A percentile compares a stretch with the other conserved stretches of the same genome.
Evolutionary conservation across 2,888 invertebrate species (phyloP).

Genomic region (Automeris io): DNA sequence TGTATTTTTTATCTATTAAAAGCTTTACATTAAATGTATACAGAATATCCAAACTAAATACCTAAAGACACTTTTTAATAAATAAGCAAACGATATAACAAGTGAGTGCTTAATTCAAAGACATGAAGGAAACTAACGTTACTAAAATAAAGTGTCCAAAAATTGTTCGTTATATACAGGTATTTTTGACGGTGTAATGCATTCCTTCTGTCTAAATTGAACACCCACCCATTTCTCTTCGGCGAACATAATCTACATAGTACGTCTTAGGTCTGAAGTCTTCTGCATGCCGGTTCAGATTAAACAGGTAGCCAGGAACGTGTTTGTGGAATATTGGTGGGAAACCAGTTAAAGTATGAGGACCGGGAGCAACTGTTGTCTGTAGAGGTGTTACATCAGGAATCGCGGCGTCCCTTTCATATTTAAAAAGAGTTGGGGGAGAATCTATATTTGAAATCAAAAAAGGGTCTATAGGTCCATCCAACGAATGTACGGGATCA

Average conservation of each 20-base stretch:
- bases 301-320: slow-evolving; percentile 67
- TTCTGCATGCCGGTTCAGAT: slow-evolving; percentile 61
- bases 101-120: slow-evolving; percentile 67
- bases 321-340: slow-evolving; percentile 68
- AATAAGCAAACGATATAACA: slow-evolving; percentile 49
- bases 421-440: slow-evolving; percentile 58
- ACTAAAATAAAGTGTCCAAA: slow-evolving; percentile 10
- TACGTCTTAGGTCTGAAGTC: slow-evolving; percentile 70
- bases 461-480: slow-evolving; percentile 60
- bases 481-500: slow-evolving; percentile 55
- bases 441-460: slow-evolving; percentile 48
- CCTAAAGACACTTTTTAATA: slow-evolving; percentile 23
- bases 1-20: slow-evolving; percentile 10
- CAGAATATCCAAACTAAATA: slow-evolving; percentile 21
- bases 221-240: slow-evolving; percentile 74
- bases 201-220: slow-evolving; percentile 69
- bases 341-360: slow-evolving; percentile 60
- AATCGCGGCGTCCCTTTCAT: slow-evolving; percentile 64
- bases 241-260: slow-evolving; percentile 73
- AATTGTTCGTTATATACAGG: slow-evolving; percentile 4
- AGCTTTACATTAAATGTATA: slow-evolving; percentile 12
- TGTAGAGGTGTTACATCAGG: slow-evolving; percentile 52
- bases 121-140: slow-evolving; percentile 55
- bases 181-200: slow-evolving; percentile 33
- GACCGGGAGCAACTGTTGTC: slow-evolving; percentile 53